These are phyloP conservation scores for Monochamus alternatus DNA, from an alignment of 2,888 invertebrate species.

Conservation along the genomic window DNA sequence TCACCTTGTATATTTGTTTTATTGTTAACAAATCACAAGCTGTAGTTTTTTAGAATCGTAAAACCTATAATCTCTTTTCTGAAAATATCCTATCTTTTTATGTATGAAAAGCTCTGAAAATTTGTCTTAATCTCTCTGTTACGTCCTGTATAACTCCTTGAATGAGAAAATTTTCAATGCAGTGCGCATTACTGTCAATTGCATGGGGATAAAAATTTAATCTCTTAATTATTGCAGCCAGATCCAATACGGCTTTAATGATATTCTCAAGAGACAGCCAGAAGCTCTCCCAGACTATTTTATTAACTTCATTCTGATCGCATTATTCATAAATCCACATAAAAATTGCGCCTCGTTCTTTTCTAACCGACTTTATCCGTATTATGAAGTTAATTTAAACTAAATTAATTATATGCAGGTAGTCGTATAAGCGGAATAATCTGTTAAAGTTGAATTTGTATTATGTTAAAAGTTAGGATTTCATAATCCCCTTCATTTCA, in stretches of 20 bases:
- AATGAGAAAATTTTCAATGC: no score
- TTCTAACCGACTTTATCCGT: slow-evolving; percentile 50
- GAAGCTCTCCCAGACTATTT: slow-evolving; percentile 23
- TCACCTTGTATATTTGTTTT: no score
- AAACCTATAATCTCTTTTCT: no score
- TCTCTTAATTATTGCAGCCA: slow-evolving; percentile 12
- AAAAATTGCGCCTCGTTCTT: slow-evolving; percentile 38
- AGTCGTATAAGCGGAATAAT: slow-evolving; percentile 57
- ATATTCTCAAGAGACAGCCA: slow-evolving; percentile 19
- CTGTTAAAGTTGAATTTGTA: slow-evolving; percentile 56
- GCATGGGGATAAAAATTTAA: slow-evolving; percentile 25
- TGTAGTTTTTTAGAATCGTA: no score
- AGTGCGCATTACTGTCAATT: neutral
- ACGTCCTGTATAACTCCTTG: slow-evolving; percentile 41
- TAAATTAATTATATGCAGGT: slow-evolving; percentile 58
- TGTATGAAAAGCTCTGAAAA: no score
- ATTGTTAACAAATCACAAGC: no score
- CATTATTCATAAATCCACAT: slow-evolving; percentile 42
- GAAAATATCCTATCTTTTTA: no score
- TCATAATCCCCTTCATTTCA: slow-evolving; percentile 46
- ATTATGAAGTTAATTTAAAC: slow-evolving; percentile 58
- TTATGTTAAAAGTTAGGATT: slow-evolving; percentile 54
- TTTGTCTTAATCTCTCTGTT: slow-evolving; percentile 40
- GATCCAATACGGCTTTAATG: slow-evolving; percentile 23
- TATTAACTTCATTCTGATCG: slow-evolving; percentile 31